phyloP scores from a whole-genome alignment of 1,140 invertebrate genomes.

The Lamellibrachia luymesi region DNA sequence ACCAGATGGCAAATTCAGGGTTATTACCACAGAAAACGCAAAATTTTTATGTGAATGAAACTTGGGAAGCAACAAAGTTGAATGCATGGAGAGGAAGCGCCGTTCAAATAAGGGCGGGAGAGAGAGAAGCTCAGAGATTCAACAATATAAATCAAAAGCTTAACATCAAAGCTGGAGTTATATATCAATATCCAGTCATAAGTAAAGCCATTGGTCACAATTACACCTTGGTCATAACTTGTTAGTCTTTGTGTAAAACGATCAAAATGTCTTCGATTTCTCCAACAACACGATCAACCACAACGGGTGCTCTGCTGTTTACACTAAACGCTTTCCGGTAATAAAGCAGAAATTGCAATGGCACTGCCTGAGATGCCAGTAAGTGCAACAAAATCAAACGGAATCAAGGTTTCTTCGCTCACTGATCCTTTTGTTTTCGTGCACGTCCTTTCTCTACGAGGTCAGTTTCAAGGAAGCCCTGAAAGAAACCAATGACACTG shows the following conservation, averaged over 20 bases:
- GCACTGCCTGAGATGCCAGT: not conserved
- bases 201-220: not conserved
- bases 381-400: not conserved
- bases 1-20: not conserved
- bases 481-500: not conserved
- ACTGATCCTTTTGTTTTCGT: slow-evolving; percentile 10
- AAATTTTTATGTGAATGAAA: not conserved
- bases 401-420: not conserved
- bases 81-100: not conserved
- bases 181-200: not conserved
- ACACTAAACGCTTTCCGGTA: not conserved
- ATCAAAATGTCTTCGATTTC: not conserved
- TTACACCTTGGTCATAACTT: not conserved
- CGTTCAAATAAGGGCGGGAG: not conserved
- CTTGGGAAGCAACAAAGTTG: not conserved
- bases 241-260: not conserved
- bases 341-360: not conserved
- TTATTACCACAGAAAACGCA: not conserved
- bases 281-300: not conserved
- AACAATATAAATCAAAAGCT: not conserved
- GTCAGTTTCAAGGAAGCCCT: slow-evolving; percentile 19
- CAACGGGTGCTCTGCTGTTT: no score
- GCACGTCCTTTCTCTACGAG: slow-evolving; percentile 9
- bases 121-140: not conserved
- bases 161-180: not conserved